These are phyloP conservation scores for Stictonetta naevosa DNA, from an alignment of 2,113 vertebrate species.

Conservation along the genomic window DNA sequence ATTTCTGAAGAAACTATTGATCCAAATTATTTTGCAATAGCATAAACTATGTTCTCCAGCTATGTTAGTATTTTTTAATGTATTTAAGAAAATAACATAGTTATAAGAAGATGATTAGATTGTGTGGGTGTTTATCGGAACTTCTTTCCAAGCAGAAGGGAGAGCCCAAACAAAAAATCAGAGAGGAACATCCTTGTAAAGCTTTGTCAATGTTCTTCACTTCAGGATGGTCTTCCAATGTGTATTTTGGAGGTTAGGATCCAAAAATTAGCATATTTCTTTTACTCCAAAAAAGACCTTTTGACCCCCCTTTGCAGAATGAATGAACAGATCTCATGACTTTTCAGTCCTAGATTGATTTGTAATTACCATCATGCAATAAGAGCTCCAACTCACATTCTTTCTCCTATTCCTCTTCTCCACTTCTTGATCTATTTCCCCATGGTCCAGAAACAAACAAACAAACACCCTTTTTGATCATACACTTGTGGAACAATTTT, in stretches of 20 bases:
- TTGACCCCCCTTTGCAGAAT: not conserved
- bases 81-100: not conserved
- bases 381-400: not conserved
- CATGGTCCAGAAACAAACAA: not conserved
- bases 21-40: not conserved
- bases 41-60: not conserved
- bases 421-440: not conserved
- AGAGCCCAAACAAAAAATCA: not conserved
- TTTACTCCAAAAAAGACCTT: not conserved
- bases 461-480: fast-evolving
- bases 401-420: not conserved
- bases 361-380: not conserved
- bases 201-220: not conserved
- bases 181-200: not conserved
- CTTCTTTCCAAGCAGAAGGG: not conserved
- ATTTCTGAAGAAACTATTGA: not conserved
- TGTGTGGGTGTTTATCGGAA: not conserved
- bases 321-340: not conserved
- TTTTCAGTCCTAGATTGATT: not conserved
- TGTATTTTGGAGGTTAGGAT: not conserved
- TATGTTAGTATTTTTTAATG: not conserved
- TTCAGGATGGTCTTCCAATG: not conserved
- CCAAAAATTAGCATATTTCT: not conserved
- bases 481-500: not conserved
- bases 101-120: not conserved